phyloP scores from a whole-genome alignment of 2,888 invertebrate genomes.

The Idaea aversata region DNA sequence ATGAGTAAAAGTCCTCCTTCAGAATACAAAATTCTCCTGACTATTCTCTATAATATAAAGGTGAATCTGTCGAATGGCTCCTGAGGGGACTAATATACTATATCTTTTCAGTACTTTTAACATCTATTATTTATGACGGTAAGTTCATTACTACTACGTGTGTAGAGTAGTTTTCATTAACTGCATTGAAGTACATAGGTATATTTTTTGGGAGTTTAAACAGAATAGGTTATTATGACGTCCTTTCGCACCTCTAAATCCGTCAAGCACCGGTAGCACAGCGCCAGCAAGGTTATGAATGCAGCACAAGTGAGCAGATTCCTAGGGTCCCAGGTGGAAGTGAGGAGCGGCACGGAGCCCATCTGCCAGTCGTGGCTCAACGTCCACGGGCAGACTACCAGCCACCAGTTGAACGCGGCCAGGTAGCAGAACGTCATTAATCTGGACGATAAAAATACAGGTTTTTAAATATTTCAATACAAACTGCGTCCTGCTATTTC shows the following conservation, averaged over 20 bases:
- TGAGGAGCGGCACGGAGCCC: constrained; percentile 90
- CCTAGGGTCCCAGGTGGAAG: constrained; percentile 83
- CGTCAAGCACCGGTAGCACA: constrained; percentile 81
- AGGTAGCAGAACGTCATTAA: constrained; percentile 90
- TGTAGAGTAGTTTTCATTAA: too few relatives aligned
- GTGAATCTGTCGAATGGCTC: too few relatives aligned
- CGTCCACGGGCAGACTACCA: constrained; percentile 88
- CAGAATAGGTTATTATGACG: neutral
- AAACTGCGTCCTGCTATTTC: neutral
- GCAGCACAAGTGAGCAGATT: constrained; percentile 87
- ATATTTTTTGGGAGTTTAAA: neutral
- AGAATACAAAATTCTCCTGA: too few relatives aligned
- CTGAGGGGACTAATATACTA: too few relatives aligned
- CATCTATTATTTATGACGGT: too few relatives aligned
- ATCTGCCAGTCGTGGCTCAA: constrained; percentile 95
- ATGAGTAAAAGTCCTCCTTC: too few relatives aligned
- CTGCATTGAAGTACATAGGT: too few relatives aligned
- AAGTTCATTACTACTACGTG: too few relatives aligned
- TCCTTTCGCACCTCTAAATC: constrained; percentile 83
- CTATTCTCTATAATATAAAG: too few relatives aligned
- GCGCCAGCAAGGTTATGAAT: constrained; percentile 80
- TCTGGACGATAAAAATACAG: constrained; percentile 64
- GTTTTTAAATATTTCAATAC: neutral
- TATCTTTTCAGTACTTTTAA: too few relatives aligned
- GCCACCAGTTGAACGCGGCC: constrained; percentile 91